phyloP scores from a whole-genome alignment of 1,140 invertebrate genomes.

The Cydia pomonella region DNA sequence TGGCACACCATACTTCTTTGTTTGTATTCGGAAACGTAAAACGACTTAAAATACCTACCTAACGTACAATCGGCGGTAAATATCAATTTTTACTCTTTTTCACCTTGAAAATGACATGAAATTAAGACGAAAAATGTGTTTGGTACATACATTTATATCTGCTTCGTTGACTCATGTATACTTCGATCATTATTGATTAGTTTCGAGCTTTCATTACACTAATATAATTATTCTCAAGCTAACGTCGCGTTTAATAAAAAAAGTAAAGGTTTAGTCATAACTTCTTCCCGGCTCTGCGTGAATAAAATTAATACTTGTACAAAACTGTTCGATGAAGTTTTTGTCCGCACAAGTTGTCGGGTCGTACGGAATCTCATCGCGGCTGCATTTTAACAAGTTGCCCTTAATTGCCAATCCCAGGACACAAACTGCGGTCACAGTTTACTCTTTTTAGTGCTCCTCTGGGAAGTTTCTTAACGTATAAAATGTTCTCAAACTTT shows the following conservation, averaged over 20 bases:
- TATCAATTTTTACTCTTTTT: too few relatives aligned
- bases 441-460: slow-evolving; percentile 26
- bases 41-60: too few relatives aligned
- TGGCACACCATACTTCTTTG: too few relatives aligned
- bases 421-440: slow-evolving; percentile 17
- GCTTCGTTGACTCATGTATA: too few relatives aligned
- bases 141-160: too few relatives aligned
- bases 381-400: slow-evolving; percentile 30
- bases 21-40: too few relatives aligned
- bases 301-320: slow-evolving; percentile 33
- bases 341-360: slow-evolving; percentile 30
- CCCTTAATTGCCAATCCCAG: slow-evolving; percentile 28
- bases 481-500: not conserved
- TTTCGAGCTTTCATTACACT: not conserved
- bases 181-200: too few relatives aligned
- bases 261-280: not conserved
- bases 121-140: too few relatives aligned
- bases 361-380: slow-evolving; percentile 13
- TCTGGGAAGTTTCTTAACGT: not conserved
- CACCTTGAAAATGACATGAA: too few relatives aligned
- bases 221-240: not conserved
- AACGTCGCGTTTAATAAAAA: not conserved
- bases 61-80: too few relatives aligned
- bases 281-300: slow-evolving; percentile 1
- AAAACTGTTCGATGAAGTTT: slow-evolving; percentile 31